A percentile compares a stretch with the other conserved stretches of the same genome.
Conservation (phyloP, 2,113 vertebrate species). For the Hippolais icterina region DNA sequence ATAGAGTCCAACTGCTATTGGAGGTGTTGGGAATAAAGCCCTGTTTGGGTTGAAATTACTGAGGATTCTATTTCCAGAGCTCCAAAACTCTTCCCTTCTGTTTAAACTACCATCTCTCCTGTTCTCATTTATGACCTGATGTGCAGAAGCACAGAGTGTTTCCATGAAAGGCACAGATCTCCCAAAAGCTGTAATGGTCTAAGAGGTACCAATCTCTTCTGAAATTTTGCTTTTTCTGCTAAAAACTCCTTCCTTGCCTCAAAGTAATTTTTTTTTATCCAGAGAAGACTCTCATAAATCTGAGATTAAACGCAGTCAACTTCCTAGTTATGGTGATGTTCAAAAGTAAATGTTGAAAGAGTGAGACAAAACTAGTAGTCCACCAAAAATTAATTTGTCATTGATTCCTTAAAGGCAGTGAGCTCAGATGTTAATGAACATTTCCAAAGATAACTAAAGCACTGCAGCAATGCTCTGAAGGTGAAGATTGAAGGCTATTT, state of each 20-base stretch:
- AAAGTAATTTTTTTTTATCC: background rate
- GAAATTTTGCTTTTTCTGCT: background rate
- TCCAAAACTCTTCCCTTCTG: background rate
- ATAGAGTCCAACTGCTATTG: background rate
- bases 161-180: background rate
- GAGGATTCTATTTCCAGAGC: background rate
- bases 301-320: background rate
- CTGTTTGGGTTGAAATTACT: background rate
- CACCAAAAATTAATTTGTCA: background rate
- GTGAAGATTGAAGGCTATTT: background rate
- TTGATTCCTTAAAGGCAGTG: background rate
- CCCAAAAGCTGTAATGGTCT: background rate
- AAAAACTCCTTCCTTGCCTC: background rate
- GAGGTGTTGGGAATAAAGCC: background rate
- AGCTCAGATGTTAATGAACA: background rate
- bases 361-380: background rate
- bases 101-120: background rate
- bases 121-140: background rate
- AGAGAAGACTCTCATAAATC: background rate
- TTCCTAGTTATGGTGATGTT: background rate
- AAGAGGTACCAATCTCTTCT: background rate
- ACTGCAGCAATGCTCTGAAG: background rate
- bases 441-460: background rate
- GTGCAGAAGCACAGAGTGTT: background rate
- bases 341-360: background rate